Percentiles rank a stretch among this genome's conserved stretches.
Conservation (phyloP, 2,888 invertebrate genomes). For the Augochlorella aurata region DNA sequence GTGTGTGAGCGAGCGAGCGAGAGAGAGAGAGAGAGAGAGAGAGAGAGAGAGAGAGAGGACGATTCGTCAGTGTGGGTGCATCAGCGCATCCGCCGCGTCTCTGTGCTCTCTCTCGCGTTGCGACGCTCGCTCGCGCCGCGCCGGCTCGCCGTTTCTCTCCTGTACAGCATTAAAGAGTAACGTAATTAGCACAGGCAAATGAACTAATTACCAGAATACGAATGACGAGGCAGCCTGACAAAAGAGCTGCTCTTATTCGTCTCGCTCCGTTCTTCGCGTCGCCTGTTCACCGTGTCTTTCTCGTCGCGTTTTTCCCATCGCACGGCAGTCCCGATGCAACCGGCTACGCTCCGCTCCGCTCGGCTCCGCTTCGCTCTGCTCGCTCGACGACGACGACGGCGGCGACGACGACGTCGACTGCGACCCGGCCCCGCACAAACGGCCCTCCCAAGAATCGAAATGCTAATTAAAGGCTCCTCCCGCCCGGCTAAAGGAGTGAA, state of each 20-base stretch:
- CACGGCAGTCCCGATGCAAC: conserved; percentile 39
- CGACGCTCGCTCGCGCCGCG: conserved; percentile 13
- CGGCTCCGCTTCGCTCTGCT: not conserved
- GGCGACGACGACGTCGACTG: conserved; percentile 31
- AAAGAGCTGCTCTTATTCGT: conserved; percentile 63
- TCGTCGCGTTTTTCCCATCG: conserved; percentile 29
- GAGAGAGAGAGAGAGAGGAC: not conserved
- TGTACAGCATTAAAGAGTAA: conserved; percentile 71
- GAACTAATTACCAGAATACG: conserved; percentile 80
- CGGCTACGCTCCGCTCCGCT: conserved; percentile 6
- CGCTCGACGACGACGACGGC: conserved; percentile 13
- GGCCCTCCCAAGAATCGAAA: conserved; percentile 72
- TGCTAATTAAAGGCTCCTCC: conserved; percentile 75
- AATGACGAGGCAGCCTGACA: conserved; percentile 73
- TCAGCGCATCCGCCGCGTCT: conserved; percentile 7
- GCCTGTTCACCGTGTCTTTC: conserved; percentile 25
- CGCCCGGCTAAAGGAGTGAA: conserved; percentile 43
- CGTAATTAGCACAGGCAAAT: conserved; percentile 79
- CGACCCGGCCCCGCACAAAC: conserved; percentile 50
- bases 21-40: not conserved
- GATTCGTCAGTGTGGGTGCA: not conserved
- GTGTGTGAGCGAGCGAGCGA: no score
- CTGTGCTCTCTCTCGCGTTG: conserved; percentile 18
- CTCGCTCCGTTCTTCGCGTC: conserved; percentile 47
- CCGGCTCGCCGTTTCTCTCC: conserved; percentile 48